phyloP scores from a whole-genome alignment of 2,797 vertebrate species.

The Australoheros facetus region DNA sequence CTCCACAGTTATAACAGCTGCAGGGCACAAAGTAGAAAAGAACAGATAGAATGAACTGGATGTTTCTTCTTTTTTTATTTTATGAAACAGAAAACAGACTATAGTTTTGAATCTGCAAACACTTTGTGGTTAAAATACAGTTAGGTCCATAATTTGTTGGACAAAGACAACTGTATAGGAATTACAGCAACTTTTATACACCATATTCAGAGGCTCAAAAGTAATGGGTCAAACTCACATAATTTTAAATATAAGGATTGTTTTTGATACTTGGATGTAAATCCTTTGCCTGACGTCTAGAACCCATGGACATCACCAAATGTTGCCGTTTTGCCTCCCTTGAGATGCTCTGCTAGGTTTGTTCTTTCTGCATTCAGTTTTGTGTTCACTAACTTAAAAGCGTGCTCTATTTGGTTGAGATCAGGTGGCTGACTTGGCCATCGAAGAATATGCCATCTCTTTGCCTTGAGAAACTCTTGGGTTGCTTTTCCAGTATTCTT shows the following conservation, averaged over 20 bases:
- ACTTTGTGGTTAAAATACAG: background rate
- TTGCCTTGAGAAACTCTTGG: background rate
- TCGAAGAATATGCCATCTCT: background rate
- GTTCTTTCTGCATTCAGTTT: background rate
- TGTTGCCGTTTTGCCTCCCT: background rate
- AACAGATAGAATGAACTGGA: background rate
- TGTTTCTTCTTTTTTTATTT: background rate
- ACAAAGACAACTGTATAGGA: background rate
- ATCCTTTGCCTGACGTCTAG: background rate
- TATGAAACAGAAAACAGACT: background rate
- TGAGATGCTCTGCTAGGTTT: background rate
- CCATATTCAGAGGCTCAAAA: background rate
- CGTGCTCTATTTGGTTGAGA: background rate
- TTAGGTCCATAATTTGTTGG: background rate
- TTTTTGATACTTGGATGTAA: background rate
- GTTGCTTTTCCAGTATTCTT: background rate
- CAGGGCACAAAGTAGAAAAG: background rate
- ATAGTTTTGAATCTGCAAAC: background rate
- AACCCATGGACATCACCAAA: background rate
- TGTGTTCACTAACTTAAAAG: background rate
- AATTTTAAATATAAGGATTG: background rate
- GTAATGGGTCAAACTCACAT: background rate
- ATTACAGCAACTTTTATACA: background rate
- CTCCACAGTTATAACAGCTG: slow-evolving; percentile 98
- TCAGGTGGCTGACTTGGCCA: background rate